Evolutionary conservation across 2,113 vertebrate species (phyloP).

Genomic region (Rhynchomys soricoides): DNA sequence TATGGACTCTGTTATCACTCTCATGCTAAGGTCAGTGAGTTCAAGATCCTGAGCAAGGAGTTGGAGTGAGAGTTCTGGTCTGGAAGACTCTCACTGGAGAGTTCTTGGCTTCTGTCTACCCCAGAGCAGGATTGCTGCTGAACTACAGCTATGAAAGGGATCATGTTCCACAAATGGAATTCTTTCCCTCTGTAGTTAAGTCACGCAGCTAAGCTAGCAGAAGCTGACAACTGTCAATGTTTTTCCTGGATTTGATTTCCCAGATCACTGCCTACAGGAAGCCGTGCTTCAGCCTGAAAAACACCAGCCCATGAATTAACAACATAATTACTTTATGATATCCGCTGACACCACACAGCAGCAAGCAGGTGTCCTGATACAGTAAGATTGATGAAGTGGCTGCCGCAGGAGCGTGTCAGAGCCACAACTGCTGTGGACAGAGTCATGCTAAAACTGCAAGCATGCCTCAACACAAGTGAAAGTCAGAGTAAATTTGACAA

Average conservation of each 20-base stretch:
- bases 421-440: constrained; percentile 58
- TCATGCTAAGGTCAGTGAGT: not conserved
- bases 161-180: not conserved
- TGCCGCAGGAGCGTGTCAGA: constrained; percentile 65
- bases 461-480: not conserved
- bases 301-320: constrained; percentile 76
- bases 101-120: not conserved
- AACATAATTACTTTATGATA: constrained; percentile 71
- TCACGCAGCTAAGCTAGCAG: not conserved
- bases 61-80: not conserved
- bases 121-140: constrained; percentile 26
- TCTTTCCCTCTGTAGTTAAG: not conserved
- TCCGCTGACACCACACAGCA: constrained; percentile 41
- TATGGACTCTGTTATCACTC: not conserved
- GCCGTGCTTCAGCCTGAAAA: constrained; percentile 66
- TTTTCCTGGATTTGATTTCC: constrained; percentile 67
- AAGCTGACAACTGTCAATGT: constrained; percentile 52
- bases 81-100: not conserved
- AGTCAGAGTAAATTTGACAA: not conserved
- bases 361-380: constrained; percentile 71
- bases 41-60: not conserved
- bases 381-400: constrained; percentile 78
- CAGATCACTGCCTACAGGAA: constrained; percentile 68
- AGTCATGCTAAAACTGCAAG: constrained; percentile 49
- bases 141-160: not conserved